These are phyloP conservation scores for Pinna nobilis DNA, from an alignment of 1,140 invertebrate genomes.

Conservation along the genomic window DNA sequence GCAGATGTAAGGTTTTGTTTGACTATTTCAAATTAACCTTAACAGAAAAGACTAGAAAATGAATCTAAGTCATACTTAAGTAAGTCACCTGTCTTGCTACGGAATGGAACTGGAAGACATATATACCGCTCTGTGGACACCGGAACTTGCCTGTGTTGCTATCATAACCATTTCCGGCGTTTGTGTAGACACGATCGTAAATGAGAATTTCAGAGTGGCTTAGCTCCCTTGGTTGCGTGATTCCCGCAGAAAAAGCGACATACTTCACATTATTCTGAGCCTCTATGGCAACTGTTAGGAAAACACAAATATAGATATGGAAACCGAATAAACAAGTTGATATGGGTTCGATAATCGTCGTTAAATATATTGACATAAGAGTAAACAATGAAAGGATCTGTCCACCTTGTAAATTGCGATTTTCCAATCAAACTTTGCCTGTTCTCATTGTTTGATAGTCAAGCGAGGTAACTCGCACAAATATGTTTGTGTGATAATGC, in stretches of 20 bases:
- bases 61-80: neutral
- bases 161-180: conserved; percentile 41
- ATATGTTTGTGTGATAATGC: too few relatives aligned
- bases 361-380: too few relatives aligned
- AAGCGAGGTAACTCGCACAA: too few relatives aligned
- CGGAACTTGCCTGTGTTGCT: conserved; percentile 33
- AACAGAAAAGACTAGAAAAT: too few relatives aligned
- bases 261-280: conserved; percentile 13
- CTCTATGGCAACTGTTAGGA: neutral
- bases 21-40: too few relatives aligned
- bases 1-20: too few relatives aligned
- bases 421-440: too few relatives aligned
- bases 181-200: conserved; percentile 43
- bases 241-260: conserved; percentile 48
- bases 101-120: conserved; percentile 42
- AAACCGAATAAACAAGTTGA: too few relatives aligned
- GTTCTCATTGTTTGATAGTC: too few relatives aligned
- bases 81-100: conserved; percentile 40
- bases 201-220: conserved; percentile 27
- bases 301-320: neutral
- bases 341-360: too few relatives aligned
- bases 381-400: too few relatives aligned
- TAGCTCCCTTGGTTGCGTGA: conserved; percentile 8
- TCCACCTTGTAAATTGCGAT: too few relatives aligned
- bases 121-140: conserved; percentile 40